These are phyloP conservation scores for Ceyx erithaca DNA, from an alignment of 2,797 vertebrate species.

Conservation along the genomic window DNA sequence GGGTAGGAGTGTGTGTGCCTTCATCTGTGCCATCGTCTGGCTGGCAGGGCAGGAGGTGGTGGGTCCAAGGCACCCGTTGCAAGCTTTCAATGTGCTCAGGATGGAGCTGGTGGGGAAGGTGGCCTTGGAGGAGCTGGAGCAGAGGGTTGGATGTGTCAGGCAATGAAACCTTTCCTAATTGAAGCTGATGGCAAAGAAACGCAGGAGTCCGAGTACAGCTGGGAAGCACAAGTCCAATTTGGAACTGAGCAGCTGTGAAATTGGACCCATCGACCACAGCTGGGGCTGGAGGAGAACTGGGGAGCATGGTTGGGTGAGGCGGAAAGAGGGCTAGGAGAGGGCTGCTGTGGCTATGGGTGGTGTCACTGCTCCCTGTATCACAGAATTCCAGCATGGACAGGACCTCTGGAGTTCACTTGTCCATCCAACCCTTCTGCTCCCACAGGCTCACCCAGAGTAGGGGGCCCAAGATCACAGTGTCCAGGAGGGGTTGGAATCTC, in stretches of 20 bases:
- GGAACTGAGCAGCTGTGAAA: conserved; percentile 76
- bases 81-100: not conserved
- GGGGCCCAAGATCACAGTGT: too few species aligned
- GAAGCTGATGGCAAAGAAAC: conserved; percentile 74
- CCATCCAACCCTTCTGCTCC: too few species aligned
- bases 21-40: not conserved
- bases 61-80: not conserved
- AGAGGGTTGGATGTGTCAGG: conserved; percentile 26
- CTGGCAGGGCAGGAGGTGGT: not conserved
- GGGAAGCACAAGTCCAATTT: conserved; percentile 62
- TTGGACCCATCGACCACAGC: conserved; percentile 70
- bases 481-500: too few species aligned
- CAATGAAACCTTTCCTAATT: conserved; percentile 72
- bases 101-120: not conserved
- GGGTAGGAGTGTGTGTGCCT: not conserved
- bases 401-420: not conserved
- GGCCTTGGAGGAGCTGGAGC: conserved; percentile 28
- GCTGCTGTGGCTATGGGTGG: fast-evolving
- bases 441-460: too few species aligned
- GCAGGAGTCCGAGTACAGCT: conserved; percentile 46
- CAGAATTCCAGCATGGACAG: not conserved
- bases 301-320: not conserved
- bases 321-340: not conserved
- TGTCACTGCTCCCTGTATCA: fast-evolving
- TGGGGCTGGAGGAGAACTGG: conserved; percentile 31